A percentile compares a stretch with the other conserved stretches of the same genome.
phyloP scores from a whole-genome alignment of 2,113 vertebrate species.

The Ardeotis arabs region DNA sequence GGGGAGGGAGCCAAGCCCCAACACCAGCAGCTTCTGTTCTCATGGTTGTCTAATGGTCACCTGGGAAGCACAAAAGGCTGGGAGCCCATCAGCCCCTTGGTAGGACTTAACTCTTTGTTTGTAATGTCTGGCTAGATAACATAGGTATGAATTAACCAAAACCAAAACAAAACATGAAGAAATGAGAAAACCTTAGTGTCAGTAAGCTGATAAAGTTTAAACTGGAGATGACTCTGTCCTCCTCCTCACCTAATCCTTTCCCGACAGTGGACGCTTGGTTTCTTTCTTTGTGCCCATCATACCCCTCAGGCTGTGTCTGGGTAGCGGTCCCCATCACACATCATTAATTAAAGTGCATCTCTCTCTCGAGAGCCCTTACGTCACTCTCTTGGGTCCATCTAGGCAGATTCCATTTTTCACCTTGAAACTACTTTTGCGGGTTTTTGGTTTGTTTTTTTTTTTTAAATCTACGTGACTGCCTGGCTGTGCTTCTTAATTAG shows the following conservation, averaged over 20 bases:
- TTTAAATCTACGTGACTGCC: not conserved
- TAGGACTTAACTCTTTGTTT: not conserved
- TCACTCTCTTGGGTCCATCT: not conserved
- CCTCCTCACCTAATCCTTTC: not conserved
- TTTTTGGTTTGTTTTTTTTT: not conserved
- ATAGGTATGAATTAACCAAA: not conserved
- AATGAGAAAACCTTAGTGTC: not conserved
- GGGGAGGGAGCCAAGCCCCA: not conserved
- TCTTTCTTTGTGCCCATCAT: not conserved
- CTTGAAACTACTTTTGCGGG: not conserved
- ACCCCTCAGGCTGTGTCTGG: not conserved
- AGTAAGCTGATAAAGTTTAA: not conserved
- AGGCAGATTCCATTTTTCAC: not conserved
- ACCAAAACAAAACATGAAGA: not conserved
- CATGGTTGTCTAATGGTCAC: not conserved
- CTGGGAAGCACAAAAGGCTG: accelerated
- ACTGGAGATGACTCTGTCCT: not conserved
- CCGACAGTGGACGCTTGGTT: not conserved
- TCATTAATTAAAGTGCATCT: not conserved
- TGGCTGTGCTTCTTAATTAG: not conserved
- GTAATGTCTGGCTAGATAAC: not conserved
- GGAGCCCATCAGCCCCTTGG: accelerated
- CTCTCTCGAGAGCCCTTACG: not conserved
- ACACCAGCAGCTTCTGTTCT: not conserved
- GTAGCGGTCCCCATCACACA: not conserved